phyloP scores from a whole-genome alignment of 2,113 vertebrate species.

The Phyllostomus discolor region DNA sequence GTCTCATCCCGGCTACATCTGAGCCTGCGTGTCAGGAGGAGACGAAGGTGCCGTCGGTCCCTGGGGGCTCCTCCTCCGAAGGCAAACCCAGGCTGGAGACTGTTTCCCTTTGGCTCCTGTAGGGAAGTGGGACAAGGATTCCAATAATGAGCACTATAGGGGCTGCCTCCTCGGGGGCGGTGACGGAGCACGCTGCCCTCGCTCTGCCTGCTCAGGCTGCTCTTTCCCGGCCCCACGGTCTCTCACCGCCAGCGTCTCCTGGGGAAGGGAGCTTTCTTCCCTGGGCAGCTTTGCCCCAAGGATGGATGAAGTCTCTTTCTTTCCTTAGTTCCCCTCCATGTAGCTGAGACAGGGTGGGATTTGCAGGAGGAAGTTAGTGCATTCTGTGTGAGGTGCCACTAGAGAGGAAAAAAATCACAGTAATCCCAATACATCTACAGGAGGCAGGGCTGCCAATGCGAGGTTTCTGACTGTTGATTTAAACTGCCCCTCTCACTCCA shows the following conservation, averaged over 20 bases:
- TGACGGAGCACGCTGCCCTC: background rate
- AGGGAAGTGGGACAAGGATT: background rate
- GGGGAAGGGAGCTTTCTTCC: background rate
- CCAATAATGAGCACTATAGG: background rate
- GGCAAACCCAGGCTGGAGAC: background rate
- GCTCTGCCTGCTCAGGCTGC: background rate
- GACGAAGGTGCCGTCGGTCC: background rate
- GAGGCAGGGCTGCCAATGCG: background rate
- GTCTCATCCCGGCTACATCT: background rate
- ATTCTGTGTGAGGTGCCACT: background rate
- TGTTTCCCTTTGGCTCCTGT: background rate
- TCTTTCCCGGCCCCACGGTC: background rate
- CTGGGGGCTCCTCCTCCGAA: background rate
- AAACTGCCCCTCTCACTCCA: background rate
- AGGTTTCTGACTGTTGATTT: background rate
- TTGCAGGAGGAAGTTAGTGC: background rate
- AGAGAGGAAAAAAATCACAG: constrained; percentile 10
- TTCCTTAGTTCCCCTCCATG: background rate
- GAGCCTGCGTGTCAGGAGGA: background rate
- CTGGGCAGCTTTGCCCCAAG: background rate
- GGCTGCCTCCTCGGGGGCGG: background rate
- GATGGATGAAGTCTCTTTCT: background rate
- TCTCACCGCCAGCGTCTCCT: background rate
- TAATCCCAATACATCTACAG: background rate
- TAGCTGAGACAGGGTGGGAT: background rate